phyloP scores from a whole-genome alignment of 2,888 invertebrate species.

The Ypsolopha scabrella region DNA sequence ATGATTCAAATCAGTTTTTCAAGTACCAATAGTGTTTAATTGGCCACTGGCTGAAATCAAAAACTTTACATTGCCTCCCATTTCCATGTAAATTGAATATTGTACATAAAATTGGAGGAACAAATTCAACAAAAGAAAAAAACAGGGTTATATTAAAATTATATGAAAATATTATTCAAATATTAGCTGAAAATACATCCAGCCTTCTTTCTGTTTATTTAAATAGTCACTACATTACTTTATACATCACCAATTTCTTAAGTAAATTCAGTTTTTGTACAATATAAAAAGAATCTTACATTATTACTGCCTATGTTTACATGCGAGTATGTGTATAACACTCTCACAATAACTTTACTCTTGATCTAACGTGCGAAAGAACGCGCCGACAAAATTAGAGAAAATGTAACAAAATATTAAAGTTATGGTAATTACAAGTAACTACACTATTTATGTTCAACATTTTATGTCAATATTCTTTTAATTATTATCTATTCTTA shows the following conservation, averaged over 20 bases:
- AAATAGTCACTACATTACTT: conserved; percentile 69
- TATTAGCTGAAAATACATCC: conserved; percentile 61
- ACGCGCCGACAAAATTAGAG: conserved; percentile 52
- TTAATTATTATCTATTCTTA: conserved; percentile 63
- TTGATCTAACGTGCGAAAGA: conserved; percentile 40
- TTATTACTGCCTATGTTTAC: conserved; percentile 52
- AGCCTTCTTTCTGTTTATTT: conserved; percentile 67
- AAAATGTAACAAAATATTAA: conserved; percentile 65
- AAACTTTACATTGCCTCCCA: conserved; percentile 55
- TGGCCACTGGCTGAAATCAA: conserved; percentile 68
- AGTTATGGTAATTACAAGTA: conserved; percentile 66
- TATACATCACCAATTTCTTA: conserved; percentile 71
- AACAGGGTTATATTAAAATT: conserved; percentile 70
- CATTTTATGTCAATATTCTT: conserved; percentile 66
- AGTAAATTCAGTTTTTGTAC: conserved; percentile 71
- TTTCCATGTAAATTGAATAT: conserved; percentile 29
- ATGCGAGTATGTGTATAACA: conserved; percentile 54
- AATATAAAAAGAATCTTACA: conserved; percentile 70
- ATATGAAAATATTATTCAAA: conserved; percentile 69
- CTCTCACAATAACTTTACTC: conserved; percentile 43
- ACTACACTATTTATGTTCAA: conserved; percentile 68
- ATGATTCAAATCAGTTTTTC: conserved; percentile 49
- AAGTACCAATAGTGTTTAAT: conserved; percentile 66
- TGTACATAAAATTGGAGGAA: conserved; percentile 59
- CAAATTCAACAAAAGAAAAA: conserved; percentile 57